Base-by-base conservation (phyloP, 2,797 vertebrate genomes). In the Carcharodon carcharias region DNA sequence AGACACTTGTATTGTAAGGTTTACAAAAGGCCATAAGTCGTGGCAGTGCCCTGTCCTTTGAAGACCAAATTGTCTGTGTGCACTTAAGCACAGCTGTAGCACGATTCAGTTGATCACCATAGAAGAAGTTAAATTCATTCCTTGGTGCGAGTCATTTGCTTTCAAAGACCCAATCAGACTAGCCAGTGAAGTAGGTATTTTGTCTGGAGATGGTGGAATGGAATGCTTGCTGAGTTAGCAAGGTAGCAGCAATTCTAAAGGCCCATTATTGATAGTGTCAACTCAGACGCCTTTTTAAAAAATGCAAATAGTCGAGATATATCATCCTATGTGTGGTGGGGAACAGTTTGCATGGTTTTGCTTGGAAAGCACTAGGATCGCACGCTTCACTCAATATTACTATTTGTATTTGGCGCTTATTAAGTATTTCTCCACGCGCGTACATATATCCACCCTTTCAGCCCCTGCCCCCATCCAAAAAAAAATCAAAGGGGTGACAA, bases 1-100 rank as follows among this genome's bases (percentile, higher is more conserved):
- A 61, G 56, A 35, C 97, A 65, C 98, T 97, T 98, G 97, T 98
- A 97, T 96, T 97, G 97, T 98, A 98, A 97, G 97, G 96, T 97
- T 97, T 0, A 50, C 97, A 98, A 98, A 98, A 97, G 97, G 97
- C 73, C 58, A 61, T 45, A 96, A 96, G 58, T 95, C 31, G 35
- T 9, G 45, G 67, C 4, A 73, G 65, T 6, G 35, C 71, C 65
- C 26, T 31, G 61, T 56, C 40, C 56, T 80, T 85, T 85, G 50
- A 77, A 96, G 35, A 26, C 54, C 71, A 80, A 35, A 63, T 96
- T 80, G 50, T 96, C 67, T 82, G 54, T 96, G 71, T 73, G 45
- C 95, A 73, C 65, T 95, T 95, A 9, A 69, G 18, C 67, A 95
- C 61, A 45, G 54, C 73, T 63, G 35, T 61, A 82, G 26, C 35